phyloP scores from a whole-genome alignment of 1,140 invertebrate genomes.

The Drosophila lini region DNA sequence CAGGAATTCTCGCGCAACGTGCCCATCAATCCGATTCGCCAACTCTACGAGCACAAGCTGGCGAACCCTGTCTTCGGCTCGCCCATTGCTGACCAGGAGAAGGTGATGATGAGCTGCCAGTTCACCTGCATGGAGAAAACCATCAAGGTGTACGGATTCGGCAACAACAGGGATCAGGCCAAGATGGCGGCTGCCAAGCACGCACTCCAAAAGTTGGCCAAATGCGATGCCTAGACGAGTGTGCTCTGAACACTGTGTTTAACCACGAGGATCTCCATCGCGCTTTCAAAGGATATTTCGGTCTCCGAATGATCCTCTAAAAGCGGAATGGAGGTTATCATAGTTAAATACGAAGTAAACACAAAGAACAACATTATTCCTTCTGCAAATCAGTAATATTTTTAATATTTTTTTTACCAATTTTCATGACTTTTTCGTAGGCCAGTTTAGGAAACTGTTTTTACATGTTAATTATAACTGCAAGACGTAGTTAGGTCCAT shows the following conservation, averaged over 20 bases:
- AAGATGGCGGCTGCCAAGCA: slow-evolving; percentile 91
- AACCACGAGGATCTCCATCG: not conserved
- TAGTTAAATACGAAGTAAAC: not conserved
- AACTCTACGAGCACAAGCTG: slow-evolving; percentile 90
- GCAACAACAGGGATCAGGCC: slow-evolving; percentile 88
- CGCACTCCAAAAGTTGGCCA: slow-evolving; percentile 85
- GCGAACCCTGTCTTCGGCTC: slow-evolving; percentile 86
- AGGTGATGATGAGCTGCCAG: slow-evolving; percentile 87
- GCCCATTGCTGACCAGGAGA: slow-evolving; percentile 70
- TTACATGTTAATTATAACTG: not conserved
- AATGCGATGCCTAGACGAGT: slow-evolving; percentile 40
- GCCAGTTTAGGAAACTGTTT: not conserved
- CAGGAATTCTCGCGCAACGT: slow-evolving; percentile 91
- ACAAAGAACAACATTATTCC: not conserved
- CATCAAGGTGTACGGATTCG: slow-evolving; percentile 88
- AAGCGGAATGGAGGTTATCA: slow-evolving; percentile 1
- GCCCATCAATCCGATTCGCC: slow-evolving; percentile 94
- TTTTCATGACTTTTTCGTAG: not conserved
- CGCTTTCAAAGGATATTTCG: slow-evolving; percentile 8
- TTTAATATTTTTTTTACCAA: too few relatives aligned
- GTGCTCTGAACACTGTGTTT: not conserved
- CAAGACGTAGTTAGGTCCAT: not conserved
- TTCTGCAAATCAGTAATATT: not conserved
- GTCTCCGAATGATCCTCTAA: slow-evolving; percentile 1
- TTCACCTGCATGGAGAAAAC: slow-evolving; percentile 86